phyloP scores from a whole-genome alignment of 2,113 vertebrate genomes.

The Mastomys coucha region DNA sequence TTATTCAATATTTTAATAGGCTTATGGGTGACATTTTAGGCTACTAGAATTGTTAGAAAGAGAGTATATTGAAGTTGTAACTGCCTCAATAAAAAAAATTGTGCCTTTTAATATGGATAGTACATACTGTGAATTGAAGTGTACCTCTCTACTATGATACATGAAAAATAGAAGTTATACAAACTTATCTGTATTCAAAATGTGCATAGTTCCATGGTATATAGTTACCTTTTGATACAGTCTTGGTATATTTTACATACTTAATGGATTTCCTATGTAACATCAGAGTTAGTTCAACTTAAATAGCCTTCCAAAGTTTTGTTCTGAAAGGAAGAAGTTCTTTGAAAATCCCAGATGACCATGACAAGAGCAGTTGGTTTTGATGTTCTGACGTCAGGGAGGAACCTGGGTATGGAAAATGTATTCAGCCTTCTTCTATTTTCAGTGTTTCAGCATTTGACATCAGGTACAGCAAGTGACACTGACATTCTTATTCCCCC shows the following conservation, averaged over 20 bases:
- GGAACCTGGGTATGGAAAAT: not conserved
- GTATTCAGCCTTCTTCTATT: not conserved
- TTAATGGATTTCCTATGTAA: not conserved
- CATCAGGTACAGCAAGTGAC: not conserved
- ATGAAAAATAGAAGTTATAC: not conserved
- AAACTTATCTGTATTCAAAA: not conserved
- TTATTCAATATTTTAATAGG: not conserved
- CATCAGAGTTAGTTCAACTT: not conserved
- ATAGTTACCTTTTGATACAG: not conserved
- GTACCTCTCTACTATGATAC: not conserved
- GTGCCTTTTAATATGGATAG: constrained; percentile 17
- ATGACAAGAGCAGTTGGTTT: not conserved
- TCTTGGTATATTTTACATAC: not conserved
- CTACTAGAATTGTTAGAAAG: not conserved
- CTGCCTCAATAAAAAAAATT: not conserved
- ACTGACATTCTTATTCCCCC: not conserved
- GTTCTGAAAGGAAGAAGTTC: not conserved
- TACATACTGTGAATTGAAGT: not conserved
- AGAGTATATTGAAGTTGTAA: constrained; percentile 22
- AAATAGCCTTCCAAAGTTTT: not conserved
- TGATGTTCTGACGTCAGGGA: not conserved
- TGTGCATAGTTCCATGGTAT: not conserved
- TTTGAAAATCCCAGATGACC: not conserved
- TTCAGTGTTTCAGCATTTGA: not conserved
- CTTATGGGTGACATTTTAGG: not conserved